Evolutionary conservation across 2,888 invertebrate species (phyloP), one percentile per base, ranked within the genome.

Genomic region (Liposcelis brunnea): DNA sequence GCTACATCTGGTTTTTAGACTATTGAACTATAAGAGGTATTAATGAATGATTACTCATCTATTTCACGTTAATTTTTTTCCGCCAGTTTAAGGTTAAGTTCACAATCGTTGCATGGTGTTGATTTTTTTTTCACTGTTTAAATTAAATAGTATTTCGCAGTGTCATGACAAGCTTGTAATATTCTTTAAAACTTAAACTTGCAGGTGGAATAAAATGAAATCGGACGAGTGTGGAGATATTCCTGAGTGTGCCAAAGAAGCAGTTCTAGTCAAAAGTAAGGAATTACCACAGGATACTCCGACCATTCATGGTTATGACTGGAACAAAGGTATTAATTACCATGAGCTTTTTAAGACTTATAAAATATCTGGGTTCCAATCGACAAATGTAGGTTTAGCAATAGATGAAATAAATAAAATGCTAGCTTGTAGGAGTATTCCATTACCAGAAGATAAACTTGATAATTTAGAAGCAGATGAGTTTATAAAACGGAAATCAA

Each of bases 381-480:
- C 97, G 1, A 93, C 94, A 1, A 91, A 82, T 69, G 84, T 97
- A 60, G 94, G 90, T 0, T 66, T 79, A 55, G 91, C 94, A 0
- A 79, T 97, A 0, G 69, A 79, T 44, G 94, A 95, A 72, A 81
- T 95, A 49, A 83, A 87, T 55, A 80, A 77, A 70, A 97, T 97
- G 95, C 77, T 74, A 64, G 54, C 54, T 54, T 76, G 75, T 56
- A 75, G 89, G 52, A 70, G 74, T 11, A 61, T 76, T 51, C 76
- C 80, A 1, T 59, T 91, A 35, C 68, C 74, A 0, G 69, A 72
- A 52, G 83, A 83, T 49, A 71, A 71, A 43, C 66, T 71, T 43
- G 77, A 80, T 54, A 61, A 65, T 0, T 74, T 78, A 52, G 82
- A 83, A 62, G 75, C 80, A 43, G 90, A 93, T 57, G 73, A 77